Evolutionary conservation across 64 coral and sea anemone species (phyloP).

Genomic region (Hydrozoanthus tunicans): DNA sequence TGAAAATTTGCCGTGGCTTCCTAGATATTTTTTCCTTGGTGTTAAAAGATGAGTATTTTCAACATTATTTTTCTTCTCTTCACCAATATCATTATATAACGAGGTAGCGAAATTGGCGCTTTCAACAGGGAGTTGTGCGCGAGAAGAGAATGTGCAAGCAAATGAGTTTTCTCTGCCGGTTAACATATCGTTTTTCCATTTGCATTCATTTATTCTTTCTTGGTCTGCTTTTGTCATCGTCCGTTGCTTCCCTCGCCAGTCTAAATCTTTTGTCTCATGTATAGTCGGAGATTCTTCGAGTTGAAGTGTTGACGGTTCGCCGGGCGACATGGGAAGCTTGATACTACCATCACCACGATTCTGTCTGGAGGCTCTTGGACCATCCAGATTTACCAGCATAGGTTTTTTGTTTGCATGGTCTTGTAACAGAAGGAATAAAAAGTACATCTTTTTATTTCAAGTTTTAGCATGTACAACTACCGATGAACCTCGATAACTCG

Average conservation of each 20-base stretch:
- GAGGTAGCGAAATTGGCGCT: neutral
- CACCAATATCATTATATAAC: neutral
- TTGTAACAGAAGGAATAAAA: constrained; percentile 12
- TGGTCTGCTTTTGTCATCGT: neutral
- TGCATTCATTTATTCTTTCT: neutral
- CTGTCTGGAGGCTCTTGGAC: neutral
- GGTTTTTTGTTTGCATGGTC: constrained; percentile 44
- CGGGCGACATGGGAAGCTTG: constrained; percentile 47
- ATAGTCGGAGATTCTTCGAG: neutral
- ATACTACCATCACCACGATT: neutral
- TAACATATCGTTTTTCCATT: no score
- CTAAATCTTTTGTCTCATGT: neutral
- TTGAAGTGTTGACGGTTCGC: constrained; percentile 37
- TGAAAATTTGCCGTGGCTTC: neutral
- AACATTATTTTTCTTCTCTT: neutral
- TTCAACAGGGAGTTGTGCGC: no score
- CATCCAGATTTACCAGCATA: constrained; percentile 31
- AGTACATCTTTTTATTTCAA: no score
- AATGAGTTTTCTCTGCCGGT: no score
- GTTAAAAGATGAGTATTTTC: neutral
- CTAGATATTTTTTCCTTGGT: neutral
- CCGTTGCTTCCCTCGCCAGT: neutral
- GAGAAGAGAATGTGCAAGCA: neutral
- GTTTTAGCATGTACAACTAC: no score
- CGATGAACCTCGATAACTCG: no score